Evolutionary conservation across 1,140 invertebrate species (phyloP).

Genomic region (Drosophila repleta): DNA sequence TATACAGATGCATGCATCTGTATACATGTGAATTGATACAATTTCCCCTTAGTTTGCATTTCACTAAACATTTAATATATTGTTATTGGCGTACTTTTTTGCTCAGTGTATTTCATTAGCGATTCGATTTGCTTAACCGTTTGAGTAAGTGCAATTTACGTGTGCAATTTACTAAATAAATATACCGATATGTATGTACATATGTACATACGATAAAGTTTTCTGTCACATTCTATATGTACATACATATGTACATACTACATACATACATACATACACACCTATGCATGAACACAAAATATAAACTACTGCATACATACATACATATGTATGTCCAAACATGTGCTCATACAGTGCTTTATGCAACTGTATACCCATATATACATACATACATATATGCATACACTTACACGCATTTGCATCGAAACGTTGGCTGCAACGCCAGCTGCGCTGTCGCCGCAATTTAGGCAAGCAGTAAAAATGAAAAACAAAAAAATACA

Average conservation of each 20-base stretch:
- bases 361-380: neutral
- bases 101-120: conserved; percentile 1
- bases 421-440: conserved; percentile 39
- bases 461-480: conserved; percentile 37
- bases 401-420: conserved; percentile 29
- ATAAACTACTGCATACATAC: neutral
- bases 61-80: neutral
- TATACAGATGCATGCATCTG: neutral
- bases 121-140: conserved; percentile 6
- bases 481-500: conserved; percentile 45
- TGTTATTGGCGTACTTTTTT: neutral
- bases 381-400: neutral
- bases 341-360: neutral
- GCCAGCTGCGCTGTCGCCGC: conserved; percentile 11
- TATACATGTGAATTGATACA: conserved; percentile 3
- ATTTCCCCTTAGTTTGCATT: neutral
- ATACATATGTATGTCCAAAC: conserved; percentile 1
- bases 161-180: too few species aligned
- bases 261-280: neutral
- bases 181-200: too few species aligned
- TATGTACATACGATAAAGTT: too few species aligned
- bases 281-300: neutral
- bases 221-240: too few species aligned
- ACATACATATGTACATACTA: conserved; percentile 3
- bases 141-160: neutral